These are phyloP conservation scores for Euplagia quadripunctaria DNA, from an alignment of 2,888 invertebrate species.

Conservation along the genomic window DNA sequence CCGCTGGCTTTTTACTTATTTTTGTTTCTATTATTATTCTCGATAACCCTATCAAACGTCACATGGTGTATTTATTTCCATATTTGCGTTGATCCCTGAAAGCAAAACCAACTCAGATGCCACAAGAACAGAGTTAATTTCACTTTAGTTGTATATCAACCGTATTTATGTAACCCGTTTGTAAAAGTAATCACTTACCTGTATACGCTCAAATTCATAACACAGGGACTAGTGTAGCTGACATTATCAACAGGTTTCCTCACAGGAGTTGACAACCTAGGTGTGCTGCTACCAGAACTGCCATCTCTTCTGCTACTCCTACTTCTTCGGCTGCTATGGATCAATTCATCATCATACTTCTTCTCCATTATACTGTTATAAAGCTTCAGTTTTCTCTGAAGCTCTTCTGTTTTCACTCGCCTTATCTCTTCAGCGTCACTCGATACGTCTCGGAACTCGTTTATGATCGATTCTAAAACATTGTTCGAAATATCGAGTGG, in stretches of 20 bases:
- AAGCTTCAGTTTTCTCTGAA: conserved; percentile 87
- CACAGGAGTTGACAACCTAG: conserved; percentile 66
- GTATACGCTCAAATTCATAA: conserved; percentile 72
- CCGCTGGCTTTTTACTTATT: too few species aligned
- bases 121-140: too few species aligned
- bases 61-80: too few species aligned
- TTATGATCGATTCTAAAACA: conserved; percentile 79
- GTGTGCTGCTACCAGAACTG: conserved; percentile 68
- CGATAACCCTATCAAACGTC: too few species aligned
- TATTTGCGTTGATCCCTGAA: too few species aligned
- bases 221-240: conserved; percentile 73
- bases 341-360: conserved; percentile 91
- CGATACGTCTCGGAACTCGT: conserved; percentile 76
- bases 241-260: conserved; percentile 55
- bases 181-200: conserved; percentile 53
- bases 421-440: conserved; percentile 72
- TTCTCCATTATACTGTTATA: conserved; percentile 91
- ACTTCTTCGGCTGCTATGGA: conserved; percentile 85
- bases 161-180: too few species aligned
- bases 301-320: conserved; percentile 69
- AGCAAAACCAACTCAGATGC: too few species aligned
- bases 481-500: conserved; percentile 78
- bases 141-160: too few species aligned
- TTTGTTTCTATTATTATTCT: too few species aligned
- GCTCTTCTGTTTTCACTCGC: conserved; percentile 67